Evolutionary conservation across 1,140 invertebrate genomes (phyloP).

Genomic region (Pseudobourletiella spinata): DNA sequence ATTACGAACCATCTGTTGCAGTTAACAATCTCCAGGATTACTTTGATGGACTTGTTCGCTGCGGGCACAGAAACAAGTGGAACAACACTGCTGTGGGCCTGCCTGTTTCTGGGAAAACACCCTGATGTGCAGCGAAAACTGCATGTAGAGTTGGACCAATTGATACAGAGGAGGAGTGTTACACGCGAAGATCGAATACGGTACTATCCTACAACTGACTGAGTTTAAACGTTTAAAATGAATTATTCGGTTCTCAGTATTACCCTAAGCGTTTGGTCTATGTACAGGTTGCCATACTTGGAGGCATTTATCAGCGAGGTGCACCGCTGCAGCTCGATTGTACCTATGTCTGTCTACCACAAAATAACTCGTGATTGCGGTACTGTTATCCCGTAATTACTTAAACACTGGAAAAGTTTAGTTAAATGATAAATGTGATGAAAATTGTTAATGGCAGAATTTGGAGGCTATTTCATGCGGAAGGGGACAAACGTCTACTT

Average conservation of each 20-base stretch:
- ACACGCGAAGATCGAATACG: constrained; percentile 8
- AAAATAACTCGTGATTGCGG: neutral
- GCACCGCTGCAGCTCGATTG: constrained; percentile 62
- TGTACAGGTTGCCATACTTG: constrained; percentile 63
- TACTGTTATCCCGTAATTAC: neutral
- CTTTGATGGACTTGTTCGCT: neutral
- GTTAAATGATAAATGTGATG: neutral
- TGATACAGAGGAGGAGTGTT: constrained; percentile 35
- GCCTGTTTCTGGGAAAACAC: constrained; percentile 36
- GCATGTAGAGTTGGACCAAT: constrained; percentile 39
- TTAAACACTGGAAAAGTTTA: neutral
- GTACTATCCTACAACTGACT: neutral
- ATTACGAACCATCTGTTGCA: neutral
- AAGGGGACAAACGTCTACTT: constrained; percentile 69
- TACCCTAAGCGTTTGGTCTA: neutral
- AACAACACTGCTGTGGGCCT: constrained; percentile 37
- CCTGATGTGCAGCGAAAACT: constrained; percentile 38
- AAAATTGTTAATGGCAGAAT: constrained; percentile 32
- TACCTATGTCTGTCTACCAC: constrained; percentile 51
- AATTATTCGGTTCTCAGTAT: no score
- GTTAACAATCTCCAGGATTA: neutral
- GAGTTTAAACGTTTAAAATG: no score
- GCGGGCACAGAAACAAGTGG: constrained; percentile 34
- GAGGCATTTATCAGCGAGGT: constrained; percentile 66
- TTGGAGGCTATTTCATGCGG: constrained; percentile 63